Base-by-base conservation (phyloP, 2,113 vertebrate genomes). In the Probosciger aterrimus region DNA sequence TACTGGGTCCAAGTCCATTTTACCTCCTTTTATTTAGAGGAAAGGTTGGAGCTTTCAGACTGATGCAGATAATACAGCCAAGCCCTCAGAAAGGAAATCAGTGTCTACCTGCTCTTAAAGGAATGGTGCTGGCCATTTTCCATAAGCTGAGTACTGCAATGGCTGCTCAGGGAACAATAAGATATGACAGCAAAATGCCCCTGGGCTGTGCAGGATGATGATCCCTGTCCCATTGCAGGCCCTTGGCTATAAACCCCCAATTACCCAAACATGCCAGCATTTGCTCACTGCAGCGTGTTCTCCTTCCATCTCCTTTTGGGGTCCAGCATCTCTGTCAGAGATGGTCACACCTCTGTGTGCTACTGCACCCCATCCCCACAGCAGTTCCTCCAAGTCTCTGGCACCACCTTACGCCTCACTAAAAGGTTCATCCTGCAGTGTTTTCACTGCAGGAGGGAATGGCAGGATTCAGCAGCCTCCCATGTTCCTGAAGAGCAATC, bases 381-480 rank as follows among this genome's bases (percentile, higher is more conserved):
- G 53, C 2, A 2, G 50, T 33, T 14, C 19, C 43, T 82, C 24
- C 28, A 35, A 50, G 23, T 22, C 46, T 70, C n/a, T 46, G 39
- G 19, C 47, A 60, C 60, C 33, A 50, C 79, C 39, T 43, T 43
- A 60, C 73, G 24, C 25, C 30, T 52, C 0, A 0, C 6, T 71
- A 33, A 55, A 82, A 82, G 13, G 8, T 75, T 46, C 2, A 1
- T 50, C 57, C 47, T 2, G 4, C 2, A 19, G 44, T 0, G 0
- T 52, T 84, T 30, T 71, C 1, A 0, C 39, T 76, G 63, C 20
- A 28, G 35, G 43, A 65, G 33, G 37, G 57, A 69, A 33, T 5
- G 6, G 18, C 10, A 16, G 50, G 27, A 73, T 50, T n/a, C 68
- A 16, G 52, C 80, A 88, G 49, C 37, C 86, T 86, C 57, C 41